Conservation (phyloP, 2,797 vertebrate species). For the Morelia viridis region DNA sequence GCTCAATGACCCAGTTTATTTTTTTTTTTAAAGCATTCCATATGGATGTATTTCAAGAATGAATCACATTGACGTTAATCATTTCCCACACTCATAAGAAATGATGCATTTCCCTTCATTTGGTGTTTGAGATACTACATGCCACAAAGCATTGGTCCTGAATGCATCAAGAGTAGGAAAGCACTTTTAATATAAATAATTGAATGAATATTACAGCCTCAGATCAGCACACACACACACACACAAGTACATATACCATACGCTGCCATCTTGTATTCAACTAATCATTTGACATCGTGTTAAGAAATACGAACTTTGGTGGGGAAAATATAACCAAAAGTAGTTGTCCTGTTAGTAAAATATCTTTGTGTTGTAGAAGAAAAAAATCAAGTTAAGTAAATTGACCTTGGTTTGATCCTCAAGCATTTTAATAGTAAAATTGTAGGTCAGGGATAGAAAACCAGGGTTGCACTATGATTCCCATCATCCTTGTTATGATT, state of each 20-base stretch:
- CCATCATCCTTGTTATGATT: background rate
- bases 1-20: background rate
- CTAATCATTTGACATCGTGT: background rate
- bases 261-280: background rate
- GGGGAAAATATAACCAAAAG: background rate
- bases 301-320: background rate
- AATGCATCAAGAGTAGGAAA: background rate
- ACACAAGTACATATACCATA: background rate
- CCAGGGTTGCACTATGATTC: background rate
- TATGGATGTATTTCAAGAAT: background rate
- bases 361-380: background rate
- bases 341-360: background rate
- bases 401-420: background rate
- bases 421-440: background rate
- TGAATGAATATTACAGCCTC: background rate
- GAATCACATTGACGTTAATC: background rate
- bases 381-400: background rate
- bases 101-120: background rate
- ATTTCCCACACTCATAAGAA: background rate
- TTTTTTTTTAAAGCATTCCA: background rate
- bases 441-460: background rate
- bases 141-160: background rate
- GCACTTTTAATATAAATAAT: background rate
- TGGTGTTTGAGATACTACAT: background rate
- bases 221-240: background rate